phyloP scores from a whole-genome alignment of 2,888 invertebrate genomes.

The Pelosia muscerda region DNA sequence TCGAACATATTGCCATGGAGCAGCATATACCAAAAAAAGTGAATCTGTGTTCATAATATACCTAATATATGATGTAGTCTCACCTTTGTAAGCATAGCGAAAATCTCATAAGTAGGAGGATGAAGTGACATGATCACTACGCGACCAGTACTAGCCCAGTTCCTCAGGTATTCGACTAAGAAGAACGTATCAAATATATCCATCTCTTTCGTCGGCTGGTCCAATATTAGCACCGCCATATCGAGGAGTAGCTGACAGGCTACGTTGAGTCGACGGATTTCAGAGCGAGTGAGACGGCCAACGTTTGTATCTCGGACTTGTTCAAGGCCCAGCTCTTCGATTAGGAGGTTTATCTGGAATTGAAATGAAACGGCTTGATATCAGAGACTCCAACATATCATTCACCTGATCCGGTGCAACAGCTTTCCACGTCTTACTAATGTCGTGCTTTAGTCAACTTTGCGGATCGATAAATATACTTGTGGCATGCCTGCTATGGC shows the following conservation, averaged over 20 bases:
- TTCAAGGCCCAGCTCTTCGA: slow-evolving; percentile 96
- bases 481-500: too few species aligned
- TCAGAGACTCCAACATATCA: too few species aligned
- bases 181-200: slow-evolving; percentile 99
- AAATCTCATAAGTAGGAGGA: slow-evolving; percentile 97
- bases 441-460: too few species aligned
- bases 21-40: too few species aligned
- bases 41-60: too few species aligned
- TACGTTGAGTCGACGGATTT: slow-evolving; percentile 94
- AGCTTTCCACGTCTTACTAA: too few species aligned
- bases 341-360: slow-evolving; percentile 93
- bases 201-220: slow-evolving; percentile 95
- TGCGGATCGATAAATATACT: too few species aligned
- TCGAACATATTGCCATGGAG: too few species aligned
- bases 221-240: slow-evolving; percentile 94
- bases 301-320: slow-evolving; percentile 96
- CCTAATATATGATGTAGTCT: not conserved
- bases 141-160: slow-evolving; percentile 94
- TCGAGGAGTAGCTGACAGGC: slow-evolving; percentile 96
- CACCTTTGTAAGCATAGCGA: slow-evolving; percentile 95
- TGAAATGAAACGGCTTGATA: not conserved
- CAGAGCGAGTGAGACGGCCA: slow-evolving; percentile 94
- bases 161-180: slow-evolving; percentile 96
- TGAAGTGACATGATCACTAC: slow-evolving; percentile 96
- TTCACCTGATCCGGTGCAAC: too few species aligned